Conservation (phyloP, 2,888 invertebrate species). For the Lamproptera curius region DNA sequence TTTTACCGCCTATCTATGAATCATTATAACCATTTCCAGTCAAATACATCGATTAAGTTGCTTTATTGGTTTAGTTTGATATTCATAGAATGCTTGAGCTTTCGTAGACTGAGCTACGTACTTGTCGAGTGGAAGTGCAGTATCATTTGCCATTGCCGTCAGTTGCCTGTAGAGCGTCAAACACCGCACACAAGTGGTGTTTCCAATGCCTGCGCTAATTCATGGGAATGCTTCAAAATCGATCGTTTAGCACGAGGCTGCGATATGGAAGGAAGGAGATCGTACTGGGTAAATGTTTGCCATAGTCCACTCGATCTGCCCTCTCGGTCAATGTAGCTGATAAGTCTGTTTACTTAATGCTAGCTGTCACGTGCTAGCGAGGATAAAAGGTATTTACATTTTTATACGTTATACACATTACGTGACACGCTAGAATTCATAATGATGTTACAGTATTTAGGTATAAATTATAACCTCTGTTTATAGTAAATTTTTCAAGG, state of each 20-base stretch:
- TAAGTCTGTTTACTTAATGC: neutral
- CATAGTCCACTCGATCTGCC: neutral
- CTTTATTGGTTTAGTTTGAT: no score
- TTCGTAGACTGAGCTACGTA: no score
- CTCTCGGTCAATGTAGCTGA: neutral
- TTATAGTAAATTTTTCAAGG: no score
- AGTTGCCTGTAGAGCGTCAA: constrained; percentile 23
- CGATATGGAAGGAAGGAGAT: constrained; percentile 84
- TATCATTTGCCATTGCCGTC: constrained; percentile 3
- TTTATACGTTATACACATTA: neutral
- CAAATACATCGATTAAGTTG: no score
- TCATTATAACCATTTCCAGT: no score
- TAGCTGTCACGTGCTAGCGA: neutral
- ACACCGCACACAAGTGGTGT: constrained; percentile 25
- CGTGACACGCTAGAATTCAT: no score
- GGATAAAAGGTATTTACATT: constrained; percentile 2
- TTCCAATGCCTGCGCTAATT: constrained; percentile 38
- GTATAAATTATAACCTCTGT: no score
- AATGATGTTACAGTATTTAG: no score
- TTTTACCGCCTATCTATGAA: no score
- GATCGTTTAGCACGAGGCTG: constrained; percentile 75
- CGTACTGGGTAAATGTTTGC: constrained; percentile 78
- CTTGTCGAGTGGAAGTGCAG: neutral
- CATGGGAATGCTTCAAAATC: constrained; percentile 52
- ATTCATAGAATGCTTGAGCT: no score